Evolutionary conservation across 2,888 invertebrate species (phyloP).

Genomic region (Temnothorax ravouxi): DNA sequence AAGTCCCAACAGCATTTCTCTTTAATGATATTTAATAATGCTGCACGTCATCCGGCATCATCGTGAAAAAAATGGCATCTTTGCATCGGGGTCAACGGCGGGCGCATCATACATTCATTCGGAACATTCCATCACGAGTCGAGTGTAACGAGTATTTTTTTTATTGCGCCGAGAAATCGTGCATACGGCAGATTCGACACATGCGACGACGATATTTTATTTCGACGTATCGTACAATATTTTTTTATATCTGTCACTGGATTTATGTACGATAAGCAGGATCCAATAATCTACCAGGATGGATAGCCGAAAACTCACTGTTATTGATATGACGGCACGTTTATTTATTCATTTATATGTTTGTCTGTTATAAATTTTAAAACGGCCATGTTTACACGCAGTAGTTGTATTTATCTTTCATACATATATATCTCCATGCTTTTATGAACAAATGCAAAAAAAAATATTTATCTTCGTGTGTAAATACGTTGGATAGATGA

Average conservation of each 20-base stretch:
- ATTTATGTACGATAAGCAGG: conserved; percentile 53
- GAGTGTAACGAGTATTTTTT: conserved; percentile 42
- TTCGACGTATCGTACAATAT: conserved; percentile 47
- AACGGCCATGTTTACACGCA: conserved; percentile 42
- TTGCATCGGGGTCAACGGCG: conserved; percentile 43
- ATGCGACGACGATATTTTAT: conserved; percentile 46
- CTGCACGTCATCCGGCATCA: conserved; percentile 32
- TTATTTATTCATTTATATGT: conserved; percentile 39
- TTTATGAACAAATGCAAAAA: conserved; percentile 15
- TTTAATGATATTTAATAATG: conserved; percentile 73
- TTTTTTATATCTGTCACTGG: conserved; percentile 51
- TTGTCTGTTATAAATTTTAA: conserved; percentile 53
- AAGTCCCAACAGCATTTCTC: conserved; percentile 66
- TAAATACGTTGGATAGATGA: conserved; percentile 33
- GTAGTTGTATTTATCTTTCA: conserved; percentile 31
- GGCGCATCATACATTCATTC: conserved; percentile 25
- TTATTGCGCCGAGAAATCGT: conserved; percentile 50
- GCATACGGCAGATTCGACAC: conserved; percentile 24
- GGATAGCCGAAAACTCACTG: conserved; percentile 44
- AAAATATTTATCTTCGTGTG: conserved; percentile 11
- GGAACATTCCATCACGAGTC: conserved; percentile 32
- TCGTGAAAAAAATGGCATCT: conserved; percentile 43
- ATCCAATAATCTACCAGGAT: conserved; percentile 49
- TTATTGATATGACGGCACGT: conserved; percentile 52
- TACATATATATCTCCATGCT: conserved; percentile 6